phyloP scores from a whole-genome alignment of 2,888 invertebrate species.

The Perizoma flavofasciatum region DNA sequence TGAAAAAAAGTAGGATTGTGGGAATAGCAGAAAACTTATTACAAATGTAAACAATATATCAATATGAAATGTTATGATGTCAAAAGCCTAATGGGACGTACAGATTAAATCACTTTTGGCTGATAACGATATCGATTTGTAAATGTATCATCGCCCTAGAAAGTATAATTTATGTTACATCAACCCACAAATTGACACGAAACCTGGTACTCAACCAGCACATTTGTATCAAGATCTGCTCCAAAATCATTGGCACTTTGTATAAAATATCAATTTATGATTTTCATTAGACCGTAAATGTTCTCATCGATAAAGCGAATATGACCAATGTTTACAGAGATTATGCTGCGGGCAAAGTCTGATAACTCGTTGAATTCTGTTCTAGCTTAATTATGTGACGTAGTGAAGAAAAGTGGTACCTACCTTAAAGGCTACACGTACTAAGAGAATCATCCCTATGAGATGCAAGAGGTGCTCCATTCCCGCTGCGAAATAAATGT shows the following conservation, averaged over 20 bases:
- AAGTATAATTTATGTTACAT: neutral
- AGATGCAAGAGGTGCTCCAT: no score
- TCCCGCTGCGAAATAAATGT: no score
- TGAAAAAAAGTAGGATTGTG: no score
- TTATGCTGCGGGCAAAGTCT: constrained; percentile 1
- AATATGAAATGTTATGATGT: no score
- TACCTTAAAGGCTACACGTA: no score
- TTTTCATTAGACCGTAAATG: constrained; percentile 10
- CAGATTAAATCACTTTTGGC: constrained; percentile 4
- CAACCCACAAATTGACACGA: neutral
- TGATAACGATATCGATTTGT: neutral
- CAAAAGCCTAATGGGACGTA: no score
- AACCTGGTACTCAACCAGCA: constrained; percentile 17
- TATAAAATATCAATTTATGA: constrained; percentile 22
- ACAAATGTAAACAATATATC: no score
- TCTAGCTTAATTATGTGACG: no score
- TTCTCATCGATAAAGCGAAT: constrained; percentile 18
- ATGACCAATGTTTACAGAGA: constrained; percentile 8
- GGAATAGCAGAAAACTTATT: no score
- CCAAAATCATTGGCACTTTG: constrained; percentile 14
- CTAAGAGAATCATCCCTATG: no score
- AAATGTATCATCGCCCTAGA: neutral
- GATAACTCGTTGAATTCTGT: neutral
- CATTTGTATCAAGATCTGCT: constrained; percentile 17
- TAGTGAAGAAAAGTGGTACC: no score